These are phyloP conservation scores for Tupaia tana DNA, from an alignment of 2,113 vertebrate genomes.

Conservation along the genomic window DNA sequence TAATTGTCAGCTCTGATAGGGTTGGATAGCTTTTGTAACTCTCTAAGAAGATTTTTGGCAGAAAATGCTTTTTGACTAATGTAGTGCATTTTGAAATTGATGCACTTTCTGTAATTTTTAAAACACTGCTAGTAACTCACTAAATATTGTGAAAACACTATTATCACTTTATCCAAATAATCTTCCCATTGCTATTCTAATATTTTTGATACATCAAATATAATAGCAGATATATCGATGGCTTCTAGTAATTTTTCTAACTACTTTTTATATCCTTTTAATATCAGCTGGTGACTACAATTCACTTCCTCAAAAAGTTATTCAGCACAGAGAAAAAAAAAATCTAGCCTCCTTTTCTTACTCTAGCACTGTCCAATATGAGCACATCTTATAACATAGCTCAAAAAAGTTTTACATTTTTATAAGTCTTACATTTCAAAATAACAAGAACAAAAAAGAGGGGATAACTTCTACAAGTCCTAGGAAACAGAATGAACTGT, in stretches of 20 bases:
- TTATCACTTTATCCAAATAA: conserved; percentile 5
- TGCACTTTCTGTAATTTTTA: conserved; percentile 10
- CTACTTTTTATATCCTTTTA: neutral
- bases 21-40: neutral
- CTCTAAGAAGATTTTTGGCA: conserved; percentile 64
- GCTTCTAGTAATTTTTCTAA: neutral
- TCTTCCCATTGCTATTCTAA: neutral
- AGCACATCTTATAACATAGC: neutral
- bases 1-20: neutral
- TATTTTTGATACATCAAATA: neutral
- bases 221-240: neutral
- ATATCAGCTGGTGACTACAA: neutral
- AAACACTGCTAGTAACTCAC: conserved; percentile 14
- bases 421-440: neutral
- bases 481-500: neutral
- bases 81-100: conserved; percentile 49
- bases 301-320: neutral
- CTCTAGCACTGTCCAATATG: neutral
- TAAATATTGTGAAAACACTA: conserved; percentile 60
- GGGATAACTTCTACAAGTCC: neutral
- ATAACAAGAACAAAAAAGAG: neutral
- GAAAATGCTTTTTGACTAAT: conserved; percentile 58
- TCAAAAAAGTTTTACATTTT: neutral
- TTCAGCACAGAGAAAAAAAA: neutral
- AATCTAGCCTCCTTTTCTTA: neutral